These are phyloP conservation scores for Micrasema longulum DNA, from an alignment of 1,140 invertebrate species.

Conservation along the genomic window DNA sequence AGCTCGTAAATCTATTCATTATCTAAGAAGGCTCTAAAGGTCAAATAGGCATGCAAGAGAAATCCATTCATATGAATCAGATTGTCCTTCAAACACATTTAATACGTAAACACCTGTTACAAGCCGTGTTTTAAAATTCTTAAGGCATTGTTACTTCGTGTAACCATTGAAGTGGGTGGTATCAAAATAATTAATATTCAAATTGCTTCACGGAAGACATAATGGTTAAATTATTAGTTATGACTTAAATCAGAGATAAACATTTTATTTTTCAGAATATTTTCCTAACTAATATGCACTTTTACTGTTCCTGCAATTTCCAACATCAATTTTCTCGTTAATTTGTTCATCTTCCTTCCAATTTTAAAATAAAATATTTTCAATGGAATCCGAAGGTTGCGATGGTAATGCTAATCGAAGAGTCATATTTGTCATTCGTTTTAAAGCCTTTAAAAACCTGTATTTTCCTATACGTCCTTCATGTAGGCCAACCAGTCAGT, in stretches of 20 bases:
- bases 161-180: slow-evolving; percentile 20
- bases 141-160: slow-evolving; percentile 16
- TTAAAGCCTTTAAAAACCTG: neutral
- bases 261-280: too few species aligned
- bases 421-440: neutral
- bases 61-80: slow-evolving; percentile 26
- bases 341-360: too few species aligned
- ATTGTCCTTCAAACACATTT: neutral
- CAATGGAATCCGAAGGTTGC: too few species aligned
- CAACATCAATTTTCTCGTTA: too few species aligned
- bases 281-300: too few species aligned
- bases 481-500: slow-evolving; percentile 4
- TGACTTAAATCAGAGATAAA: too few species aligned
- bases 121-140: slow-evolving; percentile 6
- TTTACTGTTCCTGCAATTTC: too few species aligned
- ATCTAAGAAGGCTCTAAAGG: slow-evolving; percentile 6
- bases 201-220: neutral
- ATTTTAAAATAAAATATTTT: too few species aligned
- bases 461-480: slow-evolving; percentile 7
- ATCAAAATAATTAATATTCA: slow-evolving; percentile 15
- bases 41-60: neutral
- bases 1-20: too few species aligned
- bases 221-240: too few species aligned
- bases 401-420: neutral
- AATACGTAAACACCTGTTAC: slow-evolving; percentile 23